Evolutionary conservation across 2,888 invertebrate genomes (phyloP), one percentile per base, ranked within the genome.

Genomic region (Torymus aiolomorphi): DNA sequence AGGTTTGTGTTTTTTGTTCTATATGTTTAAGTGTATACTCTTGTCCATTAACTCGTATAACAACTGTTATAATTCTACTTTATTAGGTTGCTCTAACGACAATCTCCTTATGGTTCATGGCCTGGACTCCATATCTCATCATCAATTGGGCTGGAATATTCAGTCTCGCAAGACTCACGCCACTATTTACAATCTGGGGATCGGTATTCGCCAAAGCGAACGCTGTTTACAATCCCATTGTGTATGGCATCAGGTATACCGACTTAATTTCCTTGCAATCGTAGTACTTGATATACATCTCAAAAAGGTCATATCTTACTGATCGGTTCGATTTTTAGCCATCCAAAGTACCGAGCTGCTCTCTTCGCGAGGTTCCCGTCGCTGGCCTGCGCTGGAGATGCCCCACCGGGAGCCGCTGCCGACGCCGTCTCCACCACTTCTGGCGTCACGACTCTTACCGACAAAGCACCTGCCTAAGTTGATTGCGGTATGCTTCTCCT

Each of bases 101-200:
- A 78, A 93, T 94, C 81, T 91, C 93, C 0, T 87, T 94, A 72
- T 94, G 94, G 93, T 92, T 94, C 85, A 90, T 94, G 84, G 94
- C 94, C 18, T 94, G 94, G 94, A 93, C 93, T 12, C 94, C 94
- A 1, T 94, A 94, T 83, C 91, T 93, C 31, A 93, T 96, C 72
- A 95, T 97, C 86, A 96, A 97, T 91, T 95, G 94, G 88, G 92
- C 94, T 82, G 97, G 97, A 65, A 94, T 97, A 78, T 96, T 97
- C 87, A 94, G 95, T 86, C 93, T 93, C 74, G 92, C 92, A 69
- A 93, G 93, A 61, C 94, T 97, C 84, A 95, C 93, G 84, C 97
- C 97, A 14, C 91, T 97, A 80, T 94, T 94, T 80, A 96, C 96
- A 67, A 96, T 97, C 89, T 96, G 96, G 96, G 96, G 96, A 80